These are phyloP conservation scores for Beris morrisii DNA, from an alignment of 2,888 invertebrate species.

Conservation along the genomic window DNA sequence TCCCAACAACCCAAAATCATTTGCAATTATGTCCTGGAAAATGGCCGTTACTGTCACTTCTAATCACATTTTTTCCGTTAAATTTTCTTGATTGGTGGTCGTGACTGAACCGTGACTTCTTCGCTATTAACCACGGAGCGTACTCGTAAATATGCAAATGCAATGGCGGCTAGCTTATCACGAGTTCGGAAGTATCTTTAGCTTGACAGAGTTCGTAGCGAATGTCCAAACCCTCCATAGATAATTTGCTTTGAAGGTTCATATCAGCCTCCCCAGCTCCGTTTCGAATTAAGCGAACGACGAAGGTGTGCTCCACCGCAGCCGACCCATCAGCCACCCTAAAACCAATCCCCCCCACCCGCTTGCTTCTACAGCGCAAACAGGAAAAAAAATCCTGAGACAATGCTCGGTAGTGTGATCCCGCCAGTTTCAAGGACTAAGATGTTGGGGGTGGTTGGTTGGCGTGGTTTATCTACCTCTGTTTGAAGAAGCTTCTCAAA, in stretches of 20 bases:
- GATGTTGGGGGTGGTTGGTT: slow-evolving; percentile 2
- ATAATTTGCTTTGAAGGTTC: slow-evolving; percentile 4
- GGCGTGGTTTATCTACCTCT: slow-evolving; percentile 21
- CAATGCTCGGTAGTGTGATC: slow-evolving; percentile 1
- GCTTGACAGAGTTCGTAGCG: too few species aligned
- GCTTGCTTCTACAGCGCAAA: too few species aligned
- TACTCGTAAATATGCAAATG: slow-evolving; percentile 27
- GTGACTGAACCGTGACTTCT: slow-evolving; percentile 18
- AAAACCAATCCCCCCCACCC: too few species aligned
- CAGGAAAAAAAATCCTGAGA: background rate
- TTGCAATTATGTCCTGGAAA: slow-evolving; percentile 27
- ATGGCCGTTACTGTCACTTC: slow-evolving; percentile 28
- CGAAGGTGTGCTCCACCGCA: too few species aligned
- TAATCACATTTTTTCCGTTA: slow-evolving; percentile 23
- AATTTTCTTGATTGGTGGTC: slow-evolving; percentile 24
- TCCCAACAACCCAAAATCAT: slow-evolving; percentile 11
- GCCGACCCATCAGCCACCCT: too few species aligned
- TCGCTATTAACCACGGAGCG: slow-evolving; percentile 4
- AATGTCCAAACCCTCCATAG: background rate
- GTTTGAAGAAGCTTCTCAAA: background rate
- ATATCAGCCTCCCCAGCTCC: background rate
- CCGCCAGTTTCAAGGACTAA: background rate
- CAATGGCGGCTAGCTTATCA: background rate
- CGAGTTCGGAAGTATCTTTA: too few species aligned
- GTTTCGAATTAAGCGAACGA: too few species aligned